A percentile compares a stretch with the other conserved stretches of the same genome.
phyloP scores from a whole-genome alignment of 1,140 invertebrate genomes.

The Brachionus koreanus region DNA sequence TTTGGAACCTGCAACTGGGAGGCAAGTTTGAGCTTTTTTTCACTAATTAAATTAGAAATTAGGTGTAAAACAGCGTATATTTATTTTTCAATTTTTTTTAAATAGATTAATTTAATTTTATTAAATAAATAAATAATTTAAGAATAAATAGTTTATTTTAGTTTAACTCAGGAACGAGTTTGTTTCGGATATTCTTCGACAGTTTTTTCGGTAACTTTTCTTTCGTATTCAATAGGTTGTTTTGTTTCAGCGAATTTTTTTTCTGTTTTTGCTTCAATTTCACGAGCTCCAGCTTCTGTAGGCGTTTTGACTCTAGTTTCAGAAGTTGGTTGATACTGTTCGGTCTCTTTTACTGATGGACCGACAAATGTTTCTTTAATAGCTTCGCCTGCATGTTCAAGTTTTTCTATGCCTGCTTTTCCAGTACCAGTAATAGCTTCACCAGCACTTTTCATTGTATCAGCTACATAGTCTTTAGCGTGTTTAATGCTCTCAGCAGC shows the following conservation, averaged over 20 bases:
- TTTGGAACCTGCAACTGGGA: too few species aligned
- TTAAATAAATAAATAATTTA: neutral
- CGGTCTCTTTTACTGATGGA: neutral
- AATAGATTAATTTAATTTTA: neutral
- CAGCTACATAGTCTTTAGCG: neutral
- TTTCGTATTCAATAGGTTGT: neutral
- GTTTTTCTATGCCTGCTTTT: neutral
- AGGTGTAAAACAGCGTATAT: too few species aligned
- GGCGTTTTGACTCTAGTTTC: constrained; percentile 20
- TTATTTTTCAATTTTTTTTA: too few species aligned
- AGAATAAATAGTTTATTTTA: neutral
- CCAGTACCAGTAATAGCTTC: constrained; percentile 14
- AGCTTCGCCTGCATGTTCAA: neutral
- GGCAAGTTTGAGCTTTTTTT: too few species aligned
- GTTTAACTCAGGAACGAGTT: neutral
- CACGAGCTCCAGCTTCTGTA: neutral
- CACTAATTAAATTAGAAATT: too few species aligned
- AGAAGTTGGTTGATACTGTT: constrained; percentile 17
- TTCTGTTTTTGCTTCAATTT: neutral
- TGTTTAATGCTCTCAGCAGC: constrained; percentile 24
- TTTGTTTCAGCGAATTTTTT: constrained; percentile 12
- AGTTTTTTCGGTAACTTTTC: neutral
- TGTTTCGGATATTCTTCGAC: constrained; percentile 18
- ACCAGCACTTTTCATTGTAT: neutral
- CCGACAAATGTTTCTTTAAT: constrained; percentile 21